phyloP scores from a whole-genome alignment of 2,113 vertebrate genomes.

The Psittacus erithacus region DNA sequence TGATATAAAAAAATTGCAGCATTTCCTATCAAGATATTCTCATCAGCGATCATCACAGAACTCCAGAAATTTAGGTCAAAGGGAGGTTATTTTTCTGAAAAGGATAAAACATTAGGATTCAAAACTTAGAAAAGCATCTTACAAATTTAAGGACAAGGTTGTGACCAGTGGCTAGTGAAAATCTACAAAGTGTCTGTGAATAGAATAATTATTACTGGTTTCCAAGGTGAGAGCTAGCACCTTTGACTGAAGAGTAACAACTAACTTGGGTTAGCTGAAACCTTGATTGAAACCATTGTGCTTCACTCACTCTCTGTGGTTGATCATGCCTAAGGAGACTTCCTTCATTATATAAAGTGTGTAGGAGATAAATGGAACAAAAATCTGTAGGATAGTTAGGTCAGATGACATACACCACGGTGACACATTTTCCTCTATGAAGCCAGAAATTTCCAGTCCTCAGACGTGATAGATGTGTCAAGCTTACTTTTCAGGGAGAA shows the following conservation, averaged over 20 bases:
- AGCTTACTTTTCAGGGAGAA: conserved; percentile 48
- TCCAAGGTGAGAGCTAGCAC: conserved; percentile 18
- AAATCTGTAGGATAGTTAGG: conserved; percentile 61
- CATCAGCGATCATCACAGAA: not conserved
- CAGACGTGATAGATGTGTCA: conserved; percentile 34
- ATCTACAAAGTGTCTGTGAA: conserved; percentile 11
- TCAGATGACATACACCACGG: conserved; percentile 15
- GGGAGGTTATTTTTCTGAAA: not conserved
- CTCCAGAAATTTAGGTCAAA: conserved; percentile 33
- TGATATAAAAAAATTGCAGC: conserved; percentile 1
- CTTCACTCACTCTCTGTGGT: conserved; percentile 42
- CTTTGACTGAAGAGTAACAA: conserved; percentile 42
- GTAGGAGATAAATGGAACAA: conserved; percentile 63
- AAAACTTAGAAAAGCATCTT: not conserved
- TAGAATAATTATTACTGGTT: conserved; percentile 4
- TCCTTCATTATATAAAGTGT: conserved; percentile 56
- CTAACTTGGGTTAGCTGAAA: conserved; percentile 41
- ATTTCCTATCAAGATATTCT: not conserved
- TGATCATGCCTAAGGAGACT: conserved; percentile 55
- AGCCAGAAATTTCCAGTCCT: conserved; percentile 59
- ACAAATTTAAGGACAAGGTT: conserved; percentile 1
- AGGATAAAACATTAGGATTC: not conserved
- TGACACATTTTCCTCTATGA: conserved; percentile 50
- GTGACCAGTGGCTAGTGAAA: conserved; percentile 13
- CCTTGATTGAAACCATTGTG: conserved; percentile 57